Evolutionary conservation across 2,888 invertebrate species (phyloP), one percentile per base, ranked within the genome.

Genomic region (Elegia similella): DNA sequence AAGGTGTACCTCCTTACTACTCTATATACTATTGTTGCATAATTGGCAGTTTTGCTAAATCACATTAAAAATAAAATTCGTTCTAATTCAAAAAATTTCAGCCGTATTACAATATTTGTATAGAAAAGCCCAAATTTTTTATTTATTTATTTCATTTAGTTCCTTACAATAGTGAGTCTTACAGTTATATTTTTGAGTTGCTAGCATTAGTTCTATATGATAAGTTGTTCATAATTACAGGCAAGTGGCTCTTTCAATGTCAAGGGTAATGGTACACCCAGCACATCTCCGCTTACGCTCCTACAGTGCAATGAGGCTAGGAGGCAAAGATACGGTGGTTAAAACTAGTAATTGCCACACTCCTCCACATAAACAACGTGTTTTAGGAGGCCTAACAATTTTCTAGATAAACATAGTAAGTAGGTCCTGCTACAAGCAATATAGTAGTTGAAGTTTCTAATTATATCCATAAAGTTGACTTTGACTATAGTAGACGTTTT

Each of bases 351-450:
- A 50, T 50, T 32, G 50, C 50, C 16, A 50, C 50, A 50, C 50
- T 50, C 34, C 50, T 50, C 50, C 17, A 50, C 34, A 50, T 50
- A 50, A 50, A 50, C 34, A 50, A 38, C 50, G 50, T 50, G 50
- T 50, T 50, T 50, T 34, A 50, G 32, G 34, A 32, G 50, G 34
- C 50, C 50, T 34, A 17, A 50, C 50, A 50, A 50, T 50, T 50
- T 50, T 50, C 50, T 34, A 50, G 50, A 50, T 50, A 50, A 50
- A 50, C 50, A 50, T 32, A 50, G 50, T 50, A 50, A 50, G 50
- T 12, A 50, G 15, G 17, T 13, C 10, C 13, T 34, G 34, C 34
- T 50, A 50, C 50, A 50, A 34, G 50, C 50, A 50, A 17, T 50
- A 50, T 34, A 17, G 34, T 50, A 38, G 50, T 50, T 50, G 34